Evolutionary conservation across 2,888 invertebrate genomes (phyloP), one percentile per base, ranked within the genome.

Genomic region (Meiosimyza platycephala): DNA sequence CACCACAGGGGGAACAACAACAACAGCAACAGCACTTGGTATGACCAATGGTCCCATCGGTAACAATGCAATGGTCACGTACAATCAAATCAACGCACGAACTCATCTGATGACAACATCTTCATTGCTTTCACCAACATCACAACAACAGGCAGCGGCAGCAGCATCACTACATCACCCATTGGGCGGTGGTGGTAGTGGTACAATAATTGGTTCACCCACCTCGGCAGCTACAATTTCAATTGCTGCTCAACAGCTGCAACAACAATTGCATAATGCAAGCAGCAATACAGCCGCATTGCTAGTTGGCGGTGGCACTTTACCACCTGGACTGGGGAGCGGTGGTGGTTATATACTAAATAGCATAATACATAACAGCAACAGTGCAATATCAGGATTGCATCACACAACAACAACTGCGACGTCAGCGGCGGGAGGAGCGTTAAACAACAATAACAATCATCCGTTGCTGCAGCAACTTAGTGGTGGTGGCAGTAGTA

Each of bases 61-160:
- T 68, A 78, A 78, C 72, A 82, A 78, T 75, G 79, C 82, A 70
- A 80, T 84, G 78, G 79, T 85, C 81, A 82, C 85, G 78, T 86
- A 85, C 80, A 87, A 85, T 82, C 87, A 86, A 81, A 84, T 86
- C 78, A 86, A 80, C 74, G 77, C 85, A 73, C 85, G 85, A 74
- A 80, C 86, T 6, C 86, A 86, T 76, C 80, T 85, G 59, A 71
- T 86, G 79, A 79, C 85, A 67, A 81, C 86, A 50, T 81, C 83
- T 22, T 72, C 81, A 66, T 77, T 79, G 76, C 70, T 80, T 59
- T 78, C 79, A 72, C 83, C 84, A 6, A 81, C 84, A 13, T 79
- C 40, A 40, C 40, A 40, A 40, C 40, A 40, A 40, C 40, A 40
- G 6, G 40, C 40, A 40, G 40, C 80, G 71, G 79, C 78, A 69